These are phyloP conservation scores for Penaeus vannamei DNA, from an alignment of 1,140 invertebrate genomes.

Conservation along the genomic window DNA sequence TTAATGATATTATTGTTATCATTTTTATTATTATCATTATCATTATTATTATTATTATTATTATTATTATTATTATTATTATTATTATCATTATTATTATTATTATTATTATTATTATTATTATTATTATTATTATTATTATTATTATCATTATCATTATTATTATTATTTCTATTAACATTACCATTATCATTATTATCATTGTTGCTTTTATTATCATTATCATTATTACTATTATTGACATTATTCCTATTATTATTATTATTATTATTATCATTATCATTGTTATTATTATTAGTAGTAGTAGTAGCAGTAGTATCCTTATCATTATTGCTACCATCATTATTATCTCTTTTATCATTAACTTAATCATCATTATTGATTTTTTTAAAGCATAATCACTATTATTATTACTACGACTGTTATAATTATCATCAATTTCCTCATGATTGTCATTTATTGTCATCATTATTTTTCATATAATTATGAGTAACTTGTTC, in stretches of 20 bases:
- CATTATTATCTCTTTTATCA: neutral
- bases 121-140: conserved; percentile 42
- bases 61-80: conserved; percentile 40
- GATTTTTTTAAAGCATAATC: too few relatives aligned
- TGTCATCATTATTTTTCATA: conserved; percentile 6
- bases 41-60: conserved; percentile 44
- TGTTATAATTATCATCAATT: conserved; percentile 34
- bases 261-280: conserved; percentile 42
- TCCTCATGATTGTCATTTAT: conserved; percentile 35
- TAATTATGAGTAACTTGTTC: neutral
- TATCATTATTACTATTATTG: conserved; percentile 36
- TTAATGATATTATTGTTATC: conserved; percentile 26
- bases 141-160: conserved; percentile 42
- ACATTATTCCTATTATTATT: conserved; percentile 29
- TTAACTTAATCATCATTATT: conserved; percentile 27
- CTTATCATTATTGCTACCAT: conserved; percentile 21
- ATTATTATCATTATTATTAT: conserved; percentile 43
- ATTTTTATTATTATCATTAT: conserved; percentile 29
- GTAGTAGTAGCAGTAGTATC: conserved; percentile 33
- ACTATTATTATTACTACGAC: conserved; percentile 23
- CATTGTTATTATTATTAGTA: conserved; percentile 30
- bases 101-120: conserved; percentile 44
- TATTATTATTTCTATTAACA: conserved; percentile 28
- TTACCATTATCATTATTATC: conserved; percentile 28
- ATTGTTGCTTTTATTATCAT: conserved; percentile 25